Evolutionary conservation across 1,140 invertebrate genomes (phyloP), one percentile per base, ranked within the genome.

Genomic region (Cotesia typhae): DNA sequence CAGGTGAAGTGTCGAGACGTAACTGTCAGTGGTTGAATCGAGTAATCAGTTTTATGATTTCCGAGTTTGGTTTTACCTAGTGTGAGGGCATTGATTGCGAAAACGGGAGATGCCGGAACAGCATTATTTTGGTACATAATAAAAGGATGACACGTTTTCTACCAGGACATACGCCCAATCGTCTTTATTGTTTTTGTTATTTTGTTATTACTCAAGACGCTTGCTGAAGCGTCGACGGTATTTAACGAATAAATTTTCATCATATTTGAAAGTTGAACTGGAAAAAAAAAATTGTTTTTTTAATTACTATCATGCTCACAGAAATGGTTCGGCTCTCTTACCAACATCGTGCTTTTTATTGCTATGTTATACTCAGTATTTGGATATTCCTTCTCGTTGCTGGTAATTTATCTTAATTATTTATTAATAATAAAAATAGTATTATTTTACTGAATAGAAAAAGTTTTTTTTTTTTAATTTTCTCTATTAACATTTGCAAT

Each of bases 311-410:
- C 76, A 83, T 88, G 79, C 81, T 89, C 71, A 82, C 87, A 74
- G 90, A 89, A 84, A 89, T 91, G 82, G 89, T 92, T 82, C 90
- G 91, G 76, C 88, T 92, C 75, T 91, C 91, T 6, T 90, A 91
- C 74, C 92, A 93, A 78, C 91, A 93, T 81, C 87, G 91, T 77
- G 92, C 92, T 51, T 89, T 94, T 77, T 92, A 93, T 79, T 94
- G 92, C 83, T 94, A 94, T 82, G 80, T 94, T 70, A 88, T 93
- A 37, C 89, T 94, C 82, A 93, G 91, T 83, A 78, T 94, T 55
- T 94, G 93, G 93, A 93, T 94, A 76, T 91, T 93, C 80, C 87
- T 94, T 53, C 85, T 94, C 1, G 90, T 94, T 60, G 92, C 91
- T 72, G 92, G 92, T 90, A 80, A 81, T 67, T 69, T 59, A 70